These are phyloP conservation scores for Myotis pilosus DNA, from an alignment of 2,797 vertebrate genomes.

Conservation along the genomic window DNA sequence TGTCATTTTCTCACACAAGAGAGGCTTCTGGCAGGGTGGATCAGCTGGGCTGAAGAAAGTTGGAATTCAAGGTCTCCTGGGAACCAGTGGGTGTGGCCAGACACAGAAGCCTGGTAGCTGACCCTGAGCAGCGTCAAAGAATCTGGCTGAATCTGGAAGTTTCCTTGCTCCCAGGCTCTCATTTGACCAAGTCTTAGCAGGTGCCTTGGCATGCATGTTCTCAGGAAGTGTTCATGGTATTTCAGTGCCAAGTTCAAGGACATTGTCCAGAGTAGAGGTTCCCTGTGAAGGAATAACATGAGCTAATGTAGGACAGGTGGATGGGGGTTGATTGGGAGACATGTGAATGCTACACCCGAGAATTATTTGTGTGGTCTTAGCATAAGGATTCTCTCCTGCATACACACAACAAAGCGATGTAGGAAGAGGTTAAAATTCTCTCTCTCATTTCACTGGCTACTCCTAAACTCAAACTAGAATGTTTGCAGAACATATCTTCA, in stretches of 20 bases:
- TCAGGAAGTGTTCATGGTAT: background rate
- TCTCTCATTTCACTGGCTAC: slow-evolving; percentile 27
- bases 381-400: background rate
- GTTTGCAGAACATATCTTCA: slow-evolving; percentile 56
- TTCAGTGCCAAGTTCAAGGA: background rate
- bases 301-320: background rate
- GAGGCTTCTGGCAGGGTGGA: background rate
- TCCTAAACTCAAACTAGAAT: slow-evolving; percentile 40
- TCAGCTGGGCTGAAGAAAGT: background rate
- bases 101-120: background rate
- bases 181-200: slow-evolving; percentile 10
- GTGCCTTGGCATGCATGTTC: background rate
- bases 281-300: background rate
- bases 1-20: background rate
- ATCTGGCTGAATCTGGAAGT: background rate
- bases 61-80: background rate
- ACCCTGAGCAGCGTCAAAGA: background rate
- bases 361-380: background rate
- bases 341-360: background rate
- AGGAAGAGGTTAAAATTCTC: background rate
- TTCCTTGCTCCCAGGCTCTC: background rate
- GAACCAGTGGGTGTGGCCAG: background rate
- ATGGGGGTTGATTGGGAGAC: background rate
- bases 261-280: background rate
- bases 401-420: background rate